Evolutionary conservation across 2,888 invertebrate species (phyloP).

Genomic region (Schizotus pectinicornis): DNA sequence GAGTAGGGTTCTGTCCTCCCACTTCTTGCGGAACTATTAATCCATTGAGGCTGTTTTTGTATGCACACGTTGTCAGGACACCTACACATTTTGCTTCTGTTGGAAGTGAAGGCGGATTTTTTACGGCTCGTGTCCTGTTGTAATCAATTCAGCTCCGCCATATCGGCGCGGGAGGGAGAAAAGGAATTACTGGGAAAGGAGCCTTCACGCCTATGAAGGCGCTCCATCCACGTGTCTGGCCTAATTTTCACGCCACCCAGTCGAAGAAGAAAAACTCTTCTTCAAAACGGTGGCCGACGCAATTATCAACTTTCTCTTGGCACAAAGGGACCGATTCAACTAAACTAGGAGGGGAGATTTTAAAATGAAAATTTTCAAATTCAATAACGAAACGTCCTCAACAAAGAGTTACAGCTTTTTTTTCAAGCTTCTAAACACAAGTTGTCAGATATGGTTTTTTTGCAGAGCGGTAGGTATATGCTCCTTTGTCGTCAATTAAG

Average conservation of each 20-base stretch:
- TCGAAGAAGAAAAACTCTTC: conserved; percentile 25
- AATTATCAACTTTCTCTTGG: conserved; percentile 24
- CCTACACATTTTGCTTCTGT: conserved; percentile 13
- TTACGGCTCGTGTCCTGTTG: background rate
- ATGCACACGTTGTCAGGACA: conserved; percentile 11
- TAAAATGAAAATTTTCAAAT: background rate
- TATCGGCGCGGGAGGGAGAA: too few species aligned
- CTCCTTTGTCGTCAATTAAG: background rate
- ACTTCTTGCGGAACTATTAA: conserved; percentile 13
- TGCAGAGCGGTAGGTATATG: too few species aligned
- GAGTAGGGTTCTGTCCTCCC: background rate
- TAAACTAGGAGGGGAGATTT: background rate
- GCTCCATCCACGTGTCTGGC: conserved; percentile 35
- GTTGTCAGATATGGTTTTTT: too few species aligned
- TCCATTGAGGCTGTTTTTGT: conserved; percentile 14
- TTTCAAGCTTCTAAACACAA: too few species aligned
- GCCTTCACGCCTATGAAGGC: background rate
- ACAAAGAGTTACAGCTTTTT: too few species aligned
- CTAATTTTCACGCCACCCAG: conserved; percentile 34
- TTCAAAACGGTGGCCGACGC: conserved; percentile 19
- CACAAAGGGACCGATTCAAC: background rate
- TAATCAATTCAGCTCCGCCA: background rate
- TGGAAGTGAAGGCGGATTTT: conserved; percentile 4
- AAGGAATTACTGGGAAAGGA: too few species aligned
- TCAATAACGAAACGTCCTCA: too few species aligned